Conservation (phyloP, 2,888 invertebrate genomes). For the Digitonthophagus gazella region DNA sequence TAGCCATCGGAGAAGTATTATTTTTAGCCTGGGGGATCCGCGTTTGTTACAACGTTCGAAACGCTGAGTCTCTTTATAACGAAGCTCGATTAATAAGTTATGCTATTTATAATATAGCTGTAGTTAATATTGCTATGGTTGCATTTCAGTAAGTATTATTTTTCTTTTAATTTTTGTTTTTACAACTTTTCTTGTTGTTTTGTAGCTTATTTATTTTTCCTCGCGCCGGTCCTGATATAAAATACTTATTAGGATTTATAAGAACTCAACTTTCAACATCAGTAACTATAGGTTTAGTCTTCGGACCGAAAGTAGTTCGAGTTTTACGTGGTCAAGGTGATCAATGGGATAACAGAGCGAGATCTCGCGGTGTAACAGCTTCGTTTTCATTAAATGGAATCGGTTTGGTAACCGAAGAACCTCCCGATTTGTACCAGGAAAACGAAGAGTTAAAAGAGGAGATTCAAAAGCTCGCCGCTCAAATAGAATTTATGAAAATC, state of each 20-base stretch:
- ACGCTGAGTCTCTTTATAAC: constrained; percentile 90
- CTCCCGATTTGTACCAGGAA: constrained; percentile 83
- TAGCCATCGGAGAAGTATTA: constrained; percentile 79
- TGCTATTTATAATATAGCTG: constrained; percentile 92
- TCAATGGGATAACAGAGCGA: constrained; percentile 83
- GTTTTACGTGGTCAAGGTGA: constrained; percentile 84
- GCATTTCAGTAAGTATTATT: constrained; percentile 81
- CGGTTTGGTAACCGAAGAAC: constrained; percentile 79
- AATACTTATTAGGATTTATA: constrained; percentile 87
- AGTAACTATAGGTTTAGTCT: constrained; percentile 79
- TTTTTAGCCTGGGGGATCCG: constrained; percentile 83
- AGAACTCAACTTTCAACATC: constrained; percentile 90
- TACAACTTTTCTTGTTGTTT: constrained; percentile 33
- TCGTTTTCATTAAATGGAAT: constrained; percentile 85
- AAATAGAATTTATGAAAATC: constrained; percentile 92
- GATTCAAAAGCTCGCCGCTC: constrained; percentile 85
- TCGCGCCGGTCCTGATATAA: constrained; percentile 85
- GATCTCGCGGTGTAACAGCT: constrained; percentile 79
- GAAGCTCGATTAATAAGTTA: constrained; percentile 91
- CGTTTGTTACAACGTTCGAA: constrained; percentile 82
- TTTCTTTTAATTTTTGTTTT: constrained; percentile 5
- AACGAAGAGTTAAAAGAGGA: constrained; percentile 90
- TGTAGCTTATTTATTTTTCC: constrained; percentile 82
- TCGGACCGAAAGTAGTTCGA: constrained; percentile 81
- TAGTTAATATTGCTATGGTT: constrained; percentile 89